Conservation (phyloP, 1,140 invertebrate genomes). For the Pseudomyrmex pallidus region DNA sequence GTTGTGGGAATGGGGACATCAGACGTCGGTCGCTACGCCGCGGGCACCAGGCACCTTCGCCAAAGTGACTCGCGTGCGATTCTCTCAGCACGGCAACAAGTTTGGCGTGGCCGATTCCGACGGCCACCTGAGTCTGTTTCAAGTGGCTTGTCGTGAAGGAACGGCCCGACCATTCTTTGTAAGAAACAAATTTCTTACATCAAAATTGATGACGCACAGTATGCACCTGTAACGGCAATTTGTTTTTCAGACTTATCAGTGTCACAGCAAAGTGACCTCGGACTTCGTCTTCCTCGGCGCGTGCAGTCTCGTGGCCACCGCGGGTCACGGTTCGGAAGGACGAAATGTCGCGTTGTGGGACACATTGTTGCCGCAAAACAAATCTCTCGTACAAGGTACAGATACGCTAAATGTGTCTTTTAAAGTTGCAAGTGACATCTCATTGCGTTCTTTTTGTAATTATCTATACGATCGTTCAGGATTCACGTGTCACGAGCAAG, state of each 20-base stretch:
- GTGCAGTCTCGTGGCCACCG: conserved; percentile 98
- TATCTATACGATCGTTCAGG: conserved; percentile 84
- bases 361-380: conserved; percentile 97
- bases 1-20: conserved; percentile 99
- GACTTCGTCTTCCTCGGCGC: conserved; percentile 99
- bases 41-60: conserved; percentile 95
- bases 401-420: not conserved
- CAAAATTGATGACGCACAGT: not conserved
- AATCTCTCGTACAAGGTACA: conserved; percentile 94
- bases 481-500: conserved; percentile 97
- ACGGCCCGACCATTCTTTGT: conserved; percentile 97
- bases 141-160: conserved; percentile 94
- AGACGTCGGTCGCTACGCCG: conserved; percentile 94
- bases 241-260: conserved; percentile 93
- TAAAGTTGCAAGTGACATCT: no score
- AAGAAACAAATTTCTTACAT: conserved; percentile 82
- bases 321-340: conserved; percentile 98
- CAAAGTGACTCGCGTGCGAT: conserved; percentile 97
- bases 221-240: conserved; percentile 34
- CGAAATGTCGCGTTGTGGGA: conserved; percentile 99
- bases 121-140: conserved; percentile 96
- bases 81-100: conserved; percentile 99
- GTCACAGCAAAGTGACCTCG: conserved; percentile 98
- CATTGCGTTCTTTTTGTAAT: not conserved
- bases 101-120: conserved; percentile 98